These are phyloP conservation scores for Thymelicus lineola DNA, from an alignment of 2,888 invertebrate species.

Conservation along the genomic window DNA sequence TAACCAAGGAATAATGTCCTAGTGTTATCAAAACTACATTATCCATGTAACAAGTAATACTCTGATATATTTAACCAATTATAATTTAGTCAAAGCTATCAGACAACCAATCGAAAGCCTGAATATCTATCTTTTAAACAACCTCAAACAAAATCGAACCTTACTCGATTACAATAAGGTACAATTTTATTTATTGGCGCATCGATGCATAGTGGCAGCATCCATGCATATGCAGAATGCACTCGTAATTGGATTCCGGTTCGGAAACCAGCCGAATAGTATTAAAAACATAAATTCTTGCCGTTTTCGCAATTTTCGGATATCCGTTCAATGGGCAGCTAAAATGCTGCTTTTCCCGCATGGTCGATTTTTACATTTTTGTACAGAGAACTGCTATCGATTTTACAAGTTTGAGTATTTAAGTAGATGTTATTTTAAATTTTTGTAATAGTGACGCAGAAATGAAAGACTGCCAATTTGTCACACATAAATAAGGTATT, in stretches of 20 bases:
- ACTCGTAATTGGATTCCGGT: slow-evolving; percentile 37
- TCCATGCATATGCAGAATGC: slow-evolving; percentile 37
- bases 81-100: slow-evolving; percentile 19
- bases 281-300: slow-evolving; percentile 39
- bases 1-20: too few relatives aligned
- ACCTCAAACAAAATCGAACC: slow-evolving; percentile 1
- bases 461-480: too few relatives aligned
- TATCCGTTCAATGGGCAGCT: slow-evolving; percentile 36
- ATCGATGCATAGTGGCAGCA: slow-evolving; percentile 6
- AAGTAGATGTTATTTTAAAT: background rate
- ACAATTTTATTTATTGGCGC: background rate
- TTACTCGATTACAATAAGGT: background rate
- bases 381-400: background rate
- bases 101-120: slow-evolving; percentile 18
- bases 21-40: too few relatives aligned
- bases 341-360: slow-evolving; percentile 42
- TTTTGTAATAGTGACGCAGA: too few relatives aligned
- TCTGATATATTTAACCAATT: slow-evolving; percentile 27
- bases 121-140: slow-evolving; percentile 5
- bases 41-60: slow-evolving; percentile 13
- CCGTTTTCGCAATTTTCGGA: slow-evolving; percentile 38
- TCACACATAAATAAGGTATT: too few relatives aligned
- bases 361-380: background rate
- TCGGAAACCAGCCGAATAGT: slow-evolving; percentile 37
- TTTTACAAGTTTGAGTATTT: background rate